phyloP scores from a whole-genome alignment of 92 coral and sea anemone genomes.

The Palythoa grandis region DNA sequence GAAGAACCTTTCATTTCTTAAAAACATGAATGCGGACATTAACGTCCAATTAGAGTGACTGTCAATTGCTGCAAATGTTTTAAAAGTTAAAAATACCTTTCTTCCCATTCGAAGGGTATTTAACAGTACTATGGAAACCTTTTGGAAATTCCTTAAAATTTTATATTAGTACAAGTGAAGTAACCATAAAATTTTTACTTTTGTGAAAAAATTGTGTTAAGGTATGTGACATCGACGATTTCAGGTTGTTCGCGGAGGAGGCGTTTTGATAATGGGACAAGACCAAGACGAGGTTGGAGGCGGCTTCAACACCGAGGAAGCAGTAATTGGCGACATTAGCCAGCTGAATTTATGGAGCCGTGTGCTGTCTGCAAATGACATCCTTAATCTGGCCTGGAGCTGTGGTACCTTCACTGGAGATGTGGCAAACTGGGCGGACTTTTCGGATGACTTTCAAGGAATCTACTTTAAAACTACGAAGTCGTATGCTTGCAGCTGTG shows the following conservation, averaged over 20 bases:
- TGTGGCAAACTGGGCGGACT: slow-evolving; percentile 84
- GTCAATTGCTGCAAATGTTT: no score
- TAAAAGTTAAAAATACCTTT: no score
- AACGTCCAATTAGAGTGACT: no score
- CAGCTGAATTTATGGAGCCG: slow-evolving; percentile 82
- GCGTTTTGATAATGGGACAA: slow-evolving; percentile 79
- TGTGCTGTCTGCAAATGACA: slow-evolving; percentile 62
- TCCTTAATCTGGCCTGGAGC: slow-evolving; percentile 68
- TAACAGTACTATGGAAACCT: no score
- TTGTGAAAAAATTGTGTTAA: no score
- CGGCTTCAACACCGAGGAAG: slow-evolving; percentile 82
- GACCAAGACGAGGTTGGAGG: slow-evolving; percentile 85
- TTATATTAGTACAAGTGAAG: no score
- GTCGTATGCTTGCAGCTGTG: slow-evolving; percentile 80
- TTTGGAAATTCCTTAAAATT: no score
- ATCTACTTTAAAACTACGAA: slow-evolving; percentile 58
- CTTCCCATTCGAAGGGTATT: no score
- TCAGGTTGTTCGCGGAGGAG: slow-evolving; percentile 74
- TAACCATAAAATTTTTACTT: no score
- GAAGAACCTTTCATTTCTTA: no score
- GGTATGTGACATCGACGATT: background rate
- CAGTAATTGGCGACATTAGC: slow-evolving; percentile 76
- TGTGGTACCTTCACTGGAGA: slow-evolving; percentile 76
- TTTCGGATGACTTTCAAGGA: slow-evolving; percentile 71
- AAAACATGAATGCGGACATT: no score